These are phyloP conservation scores for Ardeotis arabs DNA, from an alignment of 2,113 vertebrate genomes.

Conservation along the genomic window DNA sequence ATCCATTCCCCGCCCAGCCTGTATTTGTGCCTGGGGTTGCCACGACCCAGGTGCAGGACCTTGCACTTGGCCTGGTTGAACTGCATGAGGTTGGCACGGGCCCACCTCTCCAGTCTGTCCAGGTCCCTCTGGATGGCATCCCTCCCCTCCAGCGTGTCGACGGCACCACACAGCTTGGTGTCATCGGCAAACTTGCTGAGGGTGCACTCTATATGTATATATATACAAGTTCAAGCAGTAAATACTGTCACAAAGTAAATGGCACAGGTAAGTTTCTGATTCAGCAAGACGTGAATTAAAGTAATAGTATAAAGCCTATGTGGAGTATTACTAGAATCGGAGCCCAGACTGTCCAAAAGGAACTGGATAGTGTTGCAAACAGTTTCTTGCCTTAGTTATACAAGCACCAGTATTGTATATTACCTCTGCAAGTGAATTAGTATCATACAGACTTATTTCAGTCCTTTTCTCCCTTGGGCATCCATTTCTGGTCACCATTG, in stretches of 20 bases:
- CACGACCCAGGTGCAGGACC: no score
- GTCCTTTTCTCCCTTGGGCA: neutral
- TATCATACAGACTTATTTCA: neutral
- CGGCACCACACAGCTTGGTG: no score
- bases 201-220: no score
- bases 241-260: neutral
- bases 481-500: fast-evolving
- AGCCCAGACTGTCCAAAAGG: neutral
- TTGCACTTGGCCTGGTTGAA: no score
- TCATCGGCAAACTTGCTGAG: no score
- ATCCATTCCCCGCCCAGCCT: no score
- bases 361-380: neutral
- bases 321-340: neutral
- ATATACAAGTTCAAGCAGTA: neutral
- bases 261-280: neutral
- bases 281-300: neutral
- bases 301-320: neutral
- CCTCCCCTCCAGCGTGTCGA: no score
- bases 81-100: no score
- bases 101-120: no score
- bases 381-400: neutral
- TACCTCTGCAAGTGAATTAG: neutral
- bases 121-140: no score
- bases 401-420: fast-evolving
- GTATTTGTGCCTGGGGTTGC: no score